Percentiles rank a stretch among this genome's conserved stretches.
Evolutionary conservation across 2,797 vertebrate species (phyloP).

Genomic region (Trematomus bernacchii): DNA sequence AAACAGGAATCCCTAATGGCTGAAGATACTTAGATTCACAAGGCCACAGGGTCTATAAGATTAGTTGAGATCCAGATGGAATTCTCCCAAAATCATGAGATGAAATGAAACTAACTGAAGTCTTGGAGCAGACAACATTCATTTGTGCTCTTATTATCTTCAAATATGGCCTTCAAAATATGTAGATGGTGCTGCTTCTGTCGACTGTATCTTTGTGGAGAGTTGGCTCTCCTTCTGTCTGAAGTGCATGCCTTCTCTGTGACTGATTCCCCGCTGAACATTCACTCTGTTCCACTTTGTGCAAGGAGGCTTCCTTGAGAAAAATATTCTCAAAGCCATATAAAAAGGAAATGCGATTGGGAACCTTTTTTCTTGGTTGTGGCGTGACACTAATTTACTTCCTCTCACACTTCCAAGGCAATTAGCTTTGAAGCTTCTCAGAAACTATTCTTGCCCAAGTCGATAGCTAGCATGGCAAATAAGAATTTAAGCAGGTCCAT

Average conservation of each 20-base stretch:
- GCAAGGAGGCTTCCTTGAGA: constrained; percentile 66
- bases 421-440: constrained; percentile 89
- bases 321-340: constrained; percentile 81
- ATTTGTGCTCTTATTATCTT: constrained; percentile 69
- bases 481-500: constrained; percentile 84
- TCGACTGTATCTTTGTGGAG: constrained; percentile 58
- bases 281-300: constrained; percentile 75
- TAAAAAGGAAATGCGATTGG: constrained; percentile 82
- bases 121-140: constrained; percentile 42
- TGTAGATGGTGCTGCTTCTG: constrained; percentile 63
- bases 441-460: constrained; percentile 84
- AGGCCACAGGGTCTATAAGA: constrained; percentile 27
- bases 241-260: constrained; percentile 67
- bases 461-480: constrained; percentile 85
- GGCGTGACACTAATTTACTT: constrained; percentile 88
- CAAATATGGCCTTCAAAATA: constrained; percentile 61
- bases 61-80: constrained; percentile 37
- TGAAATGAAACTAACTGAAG: constrained; percentile 36
- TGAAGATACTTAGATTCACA: constrained; percentile 54
- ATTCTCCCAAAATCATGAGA: constrained; percentile 51
- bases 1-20: constrained; percentile 54
- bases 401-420: constrained; percentile 87
- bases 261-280: constrained; percentile 78
- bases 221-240: constrained; percentile 56
- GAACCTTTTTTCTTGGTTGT: constrained; percentile 81